Evolutionary conservation across 2,113 vertebrate species (phyloP).

Genomic region (Manacus vitellinus): DNA sequence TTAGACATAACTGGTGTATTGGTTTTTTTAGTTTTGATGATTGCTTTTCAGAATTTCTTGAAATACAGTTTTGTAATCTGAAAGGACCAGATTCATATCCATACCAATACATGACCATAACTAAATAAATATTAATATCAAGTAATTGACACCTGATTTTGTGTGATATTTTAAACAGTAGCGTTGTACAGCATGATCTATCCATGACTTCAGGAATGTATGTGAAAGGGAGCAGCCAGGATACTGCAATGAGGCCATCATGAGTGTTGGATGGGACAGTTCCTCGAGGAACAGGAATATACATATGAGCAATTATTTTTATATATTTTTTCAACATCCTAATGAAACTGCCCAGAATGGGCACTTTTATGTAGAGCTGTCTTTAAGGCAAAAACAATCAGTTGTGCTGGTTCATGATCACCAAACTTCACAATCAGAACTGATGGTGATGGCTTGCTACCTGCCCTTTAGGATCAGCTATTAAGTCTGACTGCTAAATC

Average conservation of each 20-base stretch:
- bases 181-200: not conserved
- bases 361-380: not conserved
- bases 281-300: not conserved
- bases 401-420: not conserved
- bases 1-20: not conserved
- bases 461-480: not conserved
- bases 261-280: accelerated
- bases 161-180: not conserved
- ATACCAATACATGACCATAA: not conserved
- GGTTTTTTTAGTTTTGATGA: not conserved
- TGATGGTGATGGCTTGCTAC: not conserved
- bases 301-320: not conserved
- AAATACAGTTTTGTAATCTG: not conserved
- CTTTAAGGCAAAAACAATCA: not conserved
- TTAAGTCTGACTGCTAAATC: not conserved
- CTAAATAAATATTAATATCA: not conserved
- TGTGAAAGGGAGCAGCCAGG: not conserved
- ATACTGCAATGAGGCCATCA: not conserved
- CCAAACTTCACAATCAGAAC: not conserved
- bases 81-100: not conserved
- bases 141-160: not conserved
- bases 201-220: accelerated
- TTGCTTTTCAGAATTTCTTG: not conserved
- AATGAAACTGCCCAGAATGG: not conserved
- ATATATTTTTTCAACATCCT: not conserved